Conservation (phyloP, 2,797 vertebrate genomes). For the Sparidentex hasta region DNA sequence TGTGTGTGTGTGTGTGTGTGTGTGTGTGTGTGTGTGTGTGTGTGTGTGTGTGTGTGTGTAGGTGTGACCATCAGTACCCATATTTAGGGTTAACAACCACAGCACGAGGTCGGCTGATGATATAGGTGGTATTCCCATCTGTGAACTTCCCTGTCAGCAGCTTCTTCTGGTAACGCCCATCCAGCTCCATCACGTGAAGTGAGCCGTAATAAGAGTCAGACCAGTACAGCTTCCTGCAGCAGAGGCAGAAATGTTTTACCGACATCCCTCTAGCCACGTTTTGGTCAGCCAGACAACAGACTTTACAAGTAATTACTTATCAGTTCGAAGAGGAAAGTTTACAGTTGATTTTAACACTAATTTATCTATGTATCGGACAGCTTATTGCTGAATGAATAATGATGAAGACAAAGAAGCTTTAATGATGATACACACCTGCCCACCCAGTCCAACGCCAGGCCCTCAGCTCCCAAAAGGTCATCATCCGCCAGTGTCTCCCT, state of each 20-base stretch:
- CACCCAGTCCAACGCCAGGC: slow-evolving; percentile 84
- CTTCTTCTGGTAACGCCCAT: slow-evolving; percentile 81
- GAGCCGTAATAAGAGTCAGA: slow-evolving; percentile 71
- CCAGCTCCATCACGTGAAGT: slow-evolving; percentile 84
- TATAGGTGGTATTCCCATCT: slow-evolving; percentile 73
- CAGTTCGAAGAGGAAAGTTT: background rate
- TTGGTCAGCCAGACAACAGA: background rate
- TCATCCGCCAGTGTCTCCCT: slow-evolving; percentile 73
- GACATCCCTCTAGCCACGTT: background rate
- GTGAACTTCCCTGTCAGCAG: slow-evolving; percentile 77
- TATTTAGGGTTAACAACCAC: slow-evolving; percentile 85
- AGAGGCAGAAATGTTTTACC: slow-evolving; percentile 3
- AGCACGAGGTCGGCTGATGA: slow-evolving; percentile 78
- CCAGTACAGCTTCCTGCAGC: slow-evolving; percentile 85
- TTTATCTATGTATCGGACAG: too few relatives aligned
- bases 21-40: background rate
- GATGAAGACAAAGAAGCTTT: background rate
- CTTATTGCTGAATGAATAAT: background rate
- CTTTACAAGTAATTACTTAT: background rate
- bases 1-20: background rate
- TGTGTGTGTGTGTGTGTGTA: background rate
- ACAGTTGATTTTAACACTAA: background rate
- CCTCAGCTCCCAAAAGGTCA: slow-evolving; percentile 71
- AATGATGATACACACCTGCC: slow-evolving; percentile 76
- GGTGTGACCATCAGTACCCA: slow-evolving; percentile 69